Evolutionary conservation across 1,140 invertebrate genomes (phyloP).

Genomic region (Rhynchophorus ferrugineus): DNA sequence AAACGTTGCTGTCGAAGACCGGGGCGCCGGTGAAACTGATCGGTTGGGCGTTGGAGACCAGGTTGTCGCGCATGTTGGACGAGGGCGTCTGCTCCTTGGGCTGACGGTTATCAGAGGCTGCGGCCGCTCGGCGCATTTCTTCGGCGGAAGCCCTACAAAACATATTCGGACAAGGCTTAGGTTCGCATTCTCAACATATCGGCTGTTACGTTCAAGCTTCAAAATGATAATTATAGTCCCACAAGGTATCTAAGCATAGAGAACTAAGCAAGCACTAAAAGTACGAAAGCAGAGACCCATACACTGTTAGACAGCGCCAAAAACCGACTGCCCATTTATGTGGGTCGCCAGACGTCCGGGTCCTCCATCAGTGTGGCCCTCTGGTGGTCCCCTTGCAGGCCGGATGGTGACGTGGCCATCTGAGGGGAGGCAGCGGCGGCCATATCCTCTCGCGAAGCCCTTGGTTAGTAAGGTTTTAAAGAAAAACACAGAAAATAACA

Average conservation of each 20-base stretch:
- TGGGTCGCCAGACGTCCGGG: constrained; percentile 81
- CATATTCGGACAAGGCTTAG: constrained; percentile 22
- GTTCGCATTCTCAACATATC: too few relatives aligned
- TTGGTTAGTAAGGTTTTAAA: constrained; percentile 36
- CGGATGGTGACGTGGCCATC: constrained; percentile 51
- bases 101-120: constrained; percentile 33
- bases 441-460: constrained; percentile 75
- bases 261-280: too few relatives aligned
- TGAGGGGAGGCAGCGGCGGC: constrained; percentile 66
- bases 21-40: constrained; percentile 62
- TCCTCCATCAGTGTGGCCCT: constrained; percentile 75
- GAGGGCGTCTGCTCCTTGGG: constrained; percentile 22
- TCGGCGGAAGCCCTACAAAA: constrained; percentile 59
- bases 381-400: constrained; percentile 55
- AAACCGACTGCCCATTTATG: constrained; percentile 52
- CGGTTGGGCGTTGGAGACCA: constrained; percentile 70
- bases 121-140: constrained; percentile 66
- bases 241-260: too few relatives aligned
- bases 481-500: too few relatives aligned
- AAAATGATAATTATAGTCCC: too few relatives aligned
- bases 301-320: constrained; percentile 12
- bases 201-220: too few relatives aligned
- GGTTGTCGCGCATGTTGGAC: constrained; percentile 50
- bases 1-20: constrained; percentile 53
- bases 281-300: too few relatives aligned